Conservation (phyloP, 2,888 invertebrate genomes). For the Diarsia mendica region DNA sequence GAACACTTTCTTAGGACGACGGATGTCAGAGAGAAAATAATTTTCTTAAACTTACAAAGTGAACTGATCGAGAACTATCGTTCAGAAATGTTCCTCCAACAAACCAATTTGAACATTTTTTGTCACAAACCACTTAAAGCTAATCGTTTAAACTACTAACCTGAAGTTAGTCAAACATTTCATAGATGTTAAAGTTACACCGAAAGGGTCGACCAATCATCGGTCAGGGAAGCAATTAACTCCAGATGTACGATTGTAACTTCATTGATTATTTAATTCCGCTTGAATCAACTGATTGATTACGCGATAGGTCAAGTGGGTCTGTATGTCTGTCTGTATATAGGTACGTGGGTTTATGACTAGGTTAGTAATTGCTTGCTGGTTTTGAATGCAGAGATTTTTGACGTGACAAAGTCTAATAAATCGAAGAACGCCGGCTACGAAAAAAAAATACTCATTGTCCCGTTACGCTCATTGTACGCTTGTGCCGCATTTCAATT, state of each 20-base stretch:
- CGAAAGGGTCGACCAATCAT: slow-evolving; percentile 39
- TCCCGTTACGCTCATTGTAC: no score
- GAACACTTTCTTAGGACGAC: no score
- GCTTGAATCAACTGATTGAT: slow-evolving; percentile 55
- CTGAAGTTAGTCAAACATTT: slow-evolving; percentile 16
- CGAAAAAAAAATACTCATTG: no score
- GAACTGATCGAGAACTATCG: no score
- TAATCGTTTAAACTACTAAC: neutral
- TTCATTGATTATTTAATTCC: slow-evolving; percentile 58
- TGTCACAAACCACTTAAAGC: neutral
- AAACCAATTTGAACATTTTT: neutral
- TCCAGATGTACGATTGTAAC: slow-evolving; percentile 48
- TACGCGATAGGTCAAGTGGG: slow-evolving; percentile 41
- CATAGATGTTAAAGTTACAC: slow-evolving; percentile 19
- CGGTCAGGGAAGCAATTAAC: slow-evolving; percentile 46
- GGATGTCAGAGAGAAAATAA: no score
- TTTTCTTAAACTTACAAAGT: no score
- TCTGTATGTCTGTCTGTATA: slow-evolving; percentile 2
- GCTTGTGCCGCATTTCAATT: no score
- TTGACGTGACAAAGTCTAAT: no score
- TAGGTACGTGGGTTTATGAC: neutral
- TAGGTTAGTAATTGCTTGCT: neutral
- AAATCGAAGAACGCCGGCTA: no score
- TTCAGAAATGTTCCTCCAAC: no score
- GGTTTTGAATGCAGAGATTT: no score